Evolutionary conservation across 2,888 invertebrate genomes (phyloP).

Genomic region (Eupithecia dodoneata): DNA sequence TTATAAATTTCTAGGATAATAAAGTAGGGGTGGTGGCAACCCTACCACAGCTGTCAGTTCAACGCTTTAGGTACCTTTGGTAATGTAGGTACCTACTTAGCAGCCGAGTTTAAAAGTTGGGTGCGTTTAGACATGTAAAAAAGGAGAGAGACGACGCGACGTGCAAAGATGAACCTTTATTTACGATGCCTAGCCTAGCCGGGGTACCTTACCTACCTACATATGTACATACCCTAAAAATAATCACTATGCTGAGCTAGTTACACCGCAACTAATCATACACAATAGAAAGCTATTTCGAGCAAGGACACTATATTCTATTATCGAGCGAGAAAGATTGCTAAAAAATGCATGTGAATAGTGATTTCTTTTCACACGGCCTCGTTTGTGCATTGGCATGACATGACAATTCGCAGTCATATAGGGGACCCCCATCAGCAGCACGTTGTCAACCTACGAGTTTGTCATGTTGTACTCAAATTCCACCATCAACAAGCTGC

Average conservation of each 20-base stretch:
- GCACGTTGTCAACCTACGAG: neutral
- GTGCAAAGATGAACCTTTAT: no score
- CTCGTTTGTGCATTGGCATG: constrained; percentile 1
- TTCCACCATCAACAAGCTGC: neutral
- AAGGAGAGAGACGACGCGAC: no score
- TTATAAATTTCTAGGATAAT: no score
- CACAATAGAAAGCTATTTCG: constrained; percentile 9
- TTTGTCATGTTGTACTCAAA: neutral
- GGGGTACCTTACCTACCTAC: no score
- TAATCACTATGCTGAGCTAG: neutral
- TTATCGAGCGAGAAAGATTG: constrained; percentile 10
- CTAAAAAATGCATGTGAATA: constrained; percentile 1
- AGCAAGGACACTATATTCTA: constrained; percentile 8
- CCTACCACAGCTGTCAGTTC: no score
- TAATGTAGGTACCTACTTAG: no score
- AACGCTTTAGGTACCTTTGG: no score
- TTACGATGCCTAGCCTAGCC: no score
- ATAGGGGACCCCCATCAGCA: neutral
- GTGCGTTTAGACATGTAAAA: no score
- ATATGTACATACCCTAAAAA: neutral
- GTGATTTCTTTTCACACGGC: constrained; percentile 7
- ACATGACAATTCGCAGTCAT: neutral
- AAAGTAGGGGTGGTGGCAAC: no score
- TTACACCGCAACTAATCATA: constrained; percentile 4
- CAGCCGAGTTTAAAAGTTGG: no score